Conservation (phyloP, 2,113 vertebrate species). For the Camelus dromedarius region DNA sequence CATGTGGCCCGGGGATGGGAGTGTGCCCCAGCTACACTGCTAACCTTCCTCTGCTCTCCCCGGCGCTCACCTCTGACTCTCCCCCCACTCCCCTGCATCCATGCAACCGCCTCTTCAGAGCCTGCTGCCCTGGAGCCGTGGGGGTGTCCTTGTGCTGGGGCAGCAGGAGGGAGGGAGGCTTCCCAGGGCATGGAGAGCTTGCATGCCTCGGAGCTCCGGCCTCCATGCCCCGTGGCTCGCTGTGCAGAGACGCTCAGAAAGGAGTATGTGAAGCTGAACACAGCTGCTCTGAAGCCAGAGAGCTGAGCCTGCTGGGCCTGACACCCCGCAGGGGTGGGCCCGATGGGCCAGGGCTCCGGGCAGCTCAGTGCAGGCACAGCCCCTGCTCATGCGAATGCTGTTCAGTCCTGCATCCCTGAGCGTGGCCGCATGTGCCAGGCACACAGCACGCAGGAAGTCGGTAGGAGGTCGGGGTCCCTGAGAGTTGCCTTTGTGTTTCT, state of each 20-base stretch:
- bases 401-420: not conserved
- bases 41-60: slow-evolving; percentile 85
- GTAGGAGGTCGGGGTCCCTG: not conserved
- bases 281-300: slow-evolving; percentile 58
- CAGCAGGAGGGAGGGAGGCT: slow-evolving; percentile 75
- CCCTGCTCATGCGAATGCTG: not conserved
- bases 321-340: not conserved
- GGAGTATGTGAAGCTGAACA: slow-evolving; percentile 85
- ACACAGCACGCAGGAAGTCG: too few species aligned
- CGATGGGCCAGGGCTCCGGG: not conserved
- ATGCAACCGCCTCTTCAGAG: too few species aligned
- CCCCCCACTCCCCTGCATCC: not conserved
- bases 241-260: slow-evolving; percentile 89
- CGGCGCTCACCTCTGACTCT: slow-evolving; percentile 80
- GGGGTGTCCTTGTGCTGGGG: slow-evolving; percentile 70
- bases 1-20: slow-evolving; percentile 85
- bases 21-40: slow-evolving; percentile 87
- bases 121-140: too few species aligned
- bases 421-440: not conserved
- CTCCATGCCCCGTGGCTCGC: slow-evolving; percentile 81
- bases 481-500: too few species aligned
- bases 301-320: slow-evolving; percentile 57
- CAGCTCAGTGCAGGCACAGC: not conserved
- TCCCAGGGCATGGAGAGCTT: slow-evolving; percentile 76
- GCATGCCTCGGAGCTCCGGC: slow-evolving; percentile 86